Evolutionary conservation across 2,888 invertebrate genomes (phyloP).

Genomic region (Agrochola litura): DNA sequence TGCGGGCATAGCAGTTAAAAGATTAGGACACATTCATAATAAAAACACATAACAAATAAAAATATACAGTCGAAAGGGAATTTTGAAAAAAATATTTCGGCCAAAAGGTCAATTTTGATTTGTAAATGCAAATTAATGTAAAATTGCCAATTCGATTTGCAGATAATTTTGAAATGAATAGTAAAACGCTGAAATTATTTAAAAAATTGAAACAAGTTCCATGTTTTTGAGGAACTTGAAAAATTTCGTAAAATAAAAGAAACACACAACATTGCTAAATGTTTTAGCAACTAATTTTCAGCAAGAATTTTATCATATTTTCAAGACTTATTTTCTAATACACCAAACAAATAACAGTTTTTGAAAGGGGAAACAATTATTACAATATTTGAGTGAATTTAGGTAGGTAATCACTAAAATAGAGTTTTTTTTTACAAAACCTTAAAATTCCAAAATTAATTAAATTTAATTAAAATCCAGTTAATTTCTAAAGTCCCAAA

Average conservation of each 20-base stretch:
- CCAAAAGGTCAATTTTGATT: constrained; percentile 78
- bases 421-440: not conserved
- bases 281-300: not conserved
- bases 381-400: no score
- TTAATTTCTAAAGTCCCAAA: not conserved
- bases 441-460: not conserved
- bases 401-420: not conserved
- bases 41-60: constrained; percentile 72
- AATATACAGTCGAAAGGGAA: constrained; percentile 75
- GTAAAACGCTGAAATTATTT: constrained; percentile 40
- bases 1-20: constrained; percentile 88
- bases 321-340: no score
- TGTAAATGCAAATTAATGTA: constrained; percentile 43
- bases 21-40: constrained; percentile 83
- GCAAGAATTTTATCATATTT: not conserved
- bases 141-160: constrained; percentile 39
- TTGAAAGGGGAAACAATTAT: no score
- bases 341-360: not conserved
- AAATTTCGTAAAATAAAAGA: not conserved
- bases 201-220: constrained; percentile 33
- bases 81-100: constrained; percentile 74
- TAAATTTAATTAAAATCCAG: not conserved
- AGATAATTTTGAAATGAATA: constrained; percentile 60
- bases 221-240: constrained; percentile 13
- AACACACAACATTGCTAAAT: constrained; percentile 6